Conservation (phyloP, 2,113 vertebrate genomes). For the Bubo blakistoni region DNA sequence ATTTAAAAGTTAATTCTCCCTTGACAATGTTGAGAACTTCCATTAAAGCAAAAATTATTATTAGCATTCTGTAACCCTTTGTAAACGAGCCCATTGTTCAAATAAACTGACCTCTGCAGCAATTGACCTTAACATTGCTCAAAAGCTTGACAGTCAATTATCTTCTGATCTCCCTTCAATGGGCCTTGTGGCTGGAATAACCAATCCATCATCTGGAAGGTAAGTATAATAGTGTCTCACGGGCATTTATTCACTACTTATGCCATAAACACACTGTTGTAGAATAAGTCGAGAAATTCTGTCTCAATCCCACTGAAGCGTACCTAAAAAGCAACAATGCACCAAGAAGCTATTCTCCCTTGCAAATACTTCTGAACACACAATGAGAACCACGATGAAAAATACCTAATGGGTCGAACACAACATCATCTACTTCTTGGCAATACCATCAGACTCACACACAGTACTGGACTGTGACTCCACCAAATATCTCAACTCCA, state of each 20-base stretch:
- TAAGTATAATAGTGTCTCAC: constrained; percentile 60
- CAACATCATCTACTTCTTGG: background rate
- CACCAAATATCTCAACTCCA: background rate
- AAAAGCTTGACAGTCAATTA: constrained; percentile 76
- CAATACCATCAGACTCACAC: background rate
- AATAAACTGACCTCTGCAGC: constrained; percentile 68
- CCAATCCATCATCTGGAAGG: constrained; percentile 71
- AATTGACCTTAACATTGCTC: constrained; percentile 75
- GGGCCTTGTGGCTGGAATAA: constrained; percentile 68
- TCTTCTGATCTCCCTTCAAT: constrained; percentile 73
- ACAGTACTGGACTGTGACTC: background rate
- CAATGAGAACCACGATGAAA: background rate
- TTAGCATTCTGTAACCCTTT: constrained; percentile 70
- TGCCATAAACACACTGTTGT: background rate
- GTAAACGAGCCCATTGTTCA: constrained; percentile 65
- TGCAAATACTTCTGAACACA: background rate
- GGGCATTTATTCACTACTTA: constrained; percentile 40
- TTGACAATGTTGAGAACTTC: constrained; percentile 52
- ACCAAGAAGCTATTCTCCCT: background rate
- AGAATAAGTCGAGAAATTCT: constrained; percentile 11
- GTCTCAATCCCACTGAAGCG: background rate
- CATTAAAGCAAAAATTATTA: constrained; percentile 67
- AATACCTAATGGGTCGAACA: accelerated
- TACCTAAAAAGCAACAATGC: background rate
- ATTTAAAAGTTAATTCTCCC: constrained; percentile 61